These are phyloP conservation scores for Entosphenus tridentatus DNA, from an alignment of 2,113 vertebrate genomes.

Conservation along the genomic window DNA sequence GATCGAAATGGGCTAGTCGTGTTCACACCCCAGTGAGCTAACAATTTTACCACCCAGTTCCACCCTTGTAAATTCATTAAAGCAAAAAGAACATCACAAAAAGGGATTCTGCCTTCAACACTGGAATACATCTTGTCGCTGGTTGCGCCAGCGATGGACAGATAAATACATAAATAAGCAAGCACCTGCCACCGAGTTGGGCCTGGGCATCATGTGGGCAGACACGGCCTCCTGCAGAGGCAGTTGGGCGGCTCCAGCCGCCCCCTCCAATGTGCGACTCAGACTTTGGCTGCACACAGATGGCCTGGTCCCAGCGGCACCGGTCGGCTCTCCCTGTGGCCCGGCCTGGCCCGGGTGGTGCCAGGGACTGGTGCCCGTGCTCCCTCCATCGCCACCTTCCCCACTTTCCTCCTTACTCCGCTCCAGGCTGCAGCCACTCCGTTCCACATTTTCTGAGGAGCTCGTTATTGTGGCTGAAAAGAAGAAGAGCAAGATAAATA, in stretches of 20 bases:
- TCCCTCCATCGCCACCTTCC: conserved; percentile 42
- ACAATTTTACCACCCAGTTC: too few species aligned
- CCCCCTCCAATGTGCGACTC: too few species aligned
- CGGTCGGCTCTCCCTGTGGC: conserved; percentile 54
- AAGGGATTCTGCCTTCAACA: too few species aligned
- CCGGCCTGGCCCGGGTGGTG: conserved; percentile 74
- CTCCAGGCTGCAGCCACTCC: conserved; percentile 85
- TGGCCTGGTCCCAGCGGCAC: conserved; percentile 26
- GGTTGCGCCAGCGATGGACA: background rate
- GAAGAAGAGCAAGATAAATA: background rate
- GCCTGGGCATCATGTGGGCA: conserved; percentile 73
- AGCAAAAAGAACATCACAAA: too few species aligned
- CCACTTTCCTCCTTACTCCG: conserved; percentile 79
- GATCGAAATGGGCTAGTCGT: too few species aligned
- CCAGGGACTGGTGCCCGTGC: conserved; percentile 37
- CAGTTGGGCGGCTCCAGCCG: too few species aligned
- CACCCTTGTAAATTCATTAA: too few species aligned
- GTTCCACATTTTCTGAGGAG: conserved; percentile 94
- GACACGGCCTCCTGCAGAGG: conserved; percentile 5
- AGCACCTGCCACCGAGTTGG: conserved; percentile 89
- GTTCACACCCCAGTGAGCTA: too few species aligned
- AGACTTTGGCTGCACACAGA: too few species aligned
- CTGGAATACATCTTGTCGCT: too few species aligned
- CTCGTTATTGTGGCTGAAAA: conserved; percentile 76
- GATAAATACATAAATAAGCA: background rate